These are phyloP conservation scores for Aromia moschata DNA, from an alignment of 2,888 invertebrate genomes.

Conservation along the genomic window DNA sequence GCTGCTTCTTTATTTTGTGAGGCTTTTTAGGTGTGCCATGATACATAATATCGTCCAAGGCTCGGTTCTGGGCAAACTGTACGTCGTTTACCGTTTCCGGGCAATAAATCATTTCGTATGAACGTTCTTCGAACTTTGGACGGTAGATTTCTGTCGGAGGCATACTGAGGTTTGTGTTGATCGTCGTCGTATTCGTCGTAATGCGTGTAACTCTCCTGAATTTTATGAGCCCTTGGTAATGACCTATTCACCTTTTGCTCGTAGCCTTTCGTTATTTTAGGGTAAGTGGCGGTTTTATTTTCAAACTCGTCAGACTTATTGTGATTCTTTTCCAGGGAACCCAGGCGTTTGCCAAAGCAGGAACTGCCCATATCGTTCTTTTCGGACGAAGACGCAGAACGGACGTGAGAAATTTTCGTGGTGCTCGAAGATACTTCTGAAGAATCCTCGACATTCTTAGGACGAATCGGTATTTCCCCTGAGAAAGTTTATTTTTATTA, in stretches of 20 bases:
- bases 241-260: conserved; percentile 56
- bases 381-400: conserved; percentile 49
- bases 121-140: conserved; percentile 40
- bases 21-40: conserved; percentile 50
- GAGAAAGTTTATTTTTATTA: conserved; percentile 5
- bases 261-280: conserved; percentile 52
- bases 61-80: conserved; percentile 59
- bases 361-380: conserved; percentile 52
- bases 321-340: conserved; percentile 55
- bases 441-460: conserved; percentile 44
- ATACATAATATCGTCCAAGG: conserved; percentile 51
- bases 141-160: conserved; percentile 26
- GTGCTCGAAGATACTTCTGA: conserved; percentile 30
- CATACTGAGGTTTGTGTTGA: conserved; percentile 14
- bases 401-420: conserved; percentile 32
- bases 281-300: conserved; percentile 54
- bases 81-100: conserved; percentile 58
- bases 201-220: conserved; percentile 41
- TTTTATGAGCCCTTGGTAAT: conserved; percentile 57
- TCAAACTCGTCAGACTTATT: conserved; percentile 49
- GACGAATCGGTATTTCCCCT: conserved; percentile 59
- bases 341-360: conserved; percentile 60
- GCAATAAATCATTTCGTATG: conserved; percentile 61
- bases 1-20: conserved; percentile 54
- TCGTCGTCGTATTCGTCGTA: conserved; percentile 5